Evolutionary conservation across 1,140 invertebrate species (phyloP).

Genomic region (Leucophenga varia): DNA sequence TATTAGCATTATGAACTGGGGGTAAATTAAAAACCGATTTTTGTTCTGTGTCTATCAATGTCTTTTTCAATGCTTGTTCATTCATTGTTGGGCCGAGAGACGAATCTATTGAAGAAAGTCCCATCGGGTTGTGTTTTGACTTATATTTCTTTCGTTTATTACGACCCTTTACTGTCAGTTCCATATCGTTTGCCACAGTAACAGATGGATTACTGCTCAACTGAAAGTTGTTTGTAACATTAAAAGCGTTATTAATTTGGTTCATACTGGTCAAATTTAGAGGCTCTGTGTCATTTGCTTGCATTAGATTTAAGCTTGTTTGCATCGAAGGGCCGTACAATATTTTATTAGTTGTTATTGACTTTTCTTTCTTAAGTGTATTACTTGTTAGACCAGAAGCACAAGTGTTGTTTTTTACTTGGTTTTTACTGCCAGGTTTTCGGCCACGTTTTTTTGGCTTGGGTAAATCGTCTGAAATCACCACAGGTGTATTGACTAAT

Average conservation of each 20-base stretch:
- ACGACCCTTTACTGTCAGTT: too few relatives aligned
- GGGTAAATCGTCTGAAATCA: slow-evolving; percentile 4
- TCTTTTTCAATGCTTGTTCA: not conserved
- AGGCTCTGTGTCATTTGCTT: too few relatives aligned
- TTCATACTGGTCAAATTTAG: slow-evolving; percentile 22
- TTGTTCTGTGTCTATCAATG: too few relatives aligned
- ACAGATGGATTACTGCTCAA: too few relatives aligned
- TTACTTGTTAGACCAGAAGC: not conserved
- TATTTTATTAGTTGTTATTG: too few relatives aligned
- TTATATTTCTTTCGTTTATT: slow-evolving; percentile 27
- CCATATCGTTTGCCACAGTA: too few relatives aligned
- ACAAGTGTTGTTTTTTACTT: slow-evolving; percentile 4
- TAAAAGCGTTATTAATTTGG: too few relatives aligned
- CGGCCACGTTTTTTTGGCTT: slow-evolving; percentile 46
- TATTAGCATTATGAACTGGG: too few relatives aligned
- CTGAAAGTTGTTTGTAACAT: too few relatives aligned
- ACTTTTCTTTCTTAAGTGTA: slow-evolving; percentile 10
- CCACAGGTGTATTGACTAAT: slow-evolving; percentile 3
- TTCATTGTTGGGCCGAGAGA: not conserved
- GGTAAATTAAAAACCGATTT: too few relatives aligned
- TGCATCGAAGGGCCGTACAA: too few relatives aligned
- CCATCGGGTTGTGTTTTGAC: not conserved
- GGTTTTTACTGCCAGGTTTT: slow-evolving; percentile 45
- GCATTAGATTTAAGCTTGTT: too few relatives aligned
- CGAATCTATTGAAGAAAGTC: not conserved